Evolutionary conservation across 2,113 vertebrate species (phyloP).

Genomic region (Campylomormyrus tamandua): DNA sequence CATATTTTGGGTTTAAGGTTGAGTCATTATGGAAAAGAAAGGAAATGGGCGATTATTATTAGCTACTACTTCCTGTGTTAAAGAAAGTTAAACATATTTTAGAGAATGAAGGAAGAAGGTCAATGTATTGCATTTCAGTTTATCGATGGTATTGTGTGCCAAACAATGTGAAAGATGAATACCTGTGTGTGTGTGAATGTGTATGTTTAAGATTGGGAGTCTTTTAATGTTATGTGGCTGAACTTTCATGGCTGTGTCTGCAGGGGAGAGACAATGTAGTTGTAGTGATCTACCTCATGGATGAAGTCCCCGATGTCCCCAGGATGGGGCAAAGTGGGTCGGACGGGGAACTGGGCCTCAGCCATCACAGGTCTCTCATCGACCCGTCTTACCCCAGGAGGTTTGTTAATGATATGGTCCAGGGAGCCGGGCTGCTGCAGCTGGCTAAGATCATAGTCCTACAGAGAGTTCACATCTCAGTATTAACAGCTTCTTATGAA

Average conservation of each 20-base stretch:
- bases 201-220: neutral
- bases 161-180: neutral
- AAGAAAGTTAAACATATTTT: neutral
- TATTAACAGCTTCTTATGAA: neutral
- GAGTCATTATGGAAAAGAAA: neutral
- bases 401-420: constrained; percentile 86
- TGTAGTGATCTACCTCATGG: constrained; percentile 70
- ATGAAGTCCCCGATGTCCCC: constrained; percentile 98
- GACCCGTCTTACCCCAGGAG: constrained; percentile 79
- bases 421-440: constrained; percentile 92
- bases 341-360: constrained; percentile 87
- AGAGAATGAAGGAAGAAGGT: neutral
- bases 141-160: neutral
- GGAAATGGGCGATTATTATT: neutral
- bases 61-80: neutral
- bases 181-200: neutral
- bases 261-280: neutral
- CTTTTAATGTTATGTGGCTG: neutral
- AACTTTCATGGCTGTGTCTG: neutral
- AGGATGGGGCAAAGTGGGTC: constrained; percentile 86
- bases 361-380: constrained; percentile 90
- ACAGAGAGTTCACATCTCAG: constrained; percentile 13
- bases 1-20: neutral
- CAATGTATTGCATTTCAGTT: neutral
- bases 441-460: constrained; percentile 81